Evolutionary conservation across 2,113 vertebrate genomes (phyloP), one percentile per base, ranked within the genome.

Genomic region (Actenoides hombroni): DNA sequence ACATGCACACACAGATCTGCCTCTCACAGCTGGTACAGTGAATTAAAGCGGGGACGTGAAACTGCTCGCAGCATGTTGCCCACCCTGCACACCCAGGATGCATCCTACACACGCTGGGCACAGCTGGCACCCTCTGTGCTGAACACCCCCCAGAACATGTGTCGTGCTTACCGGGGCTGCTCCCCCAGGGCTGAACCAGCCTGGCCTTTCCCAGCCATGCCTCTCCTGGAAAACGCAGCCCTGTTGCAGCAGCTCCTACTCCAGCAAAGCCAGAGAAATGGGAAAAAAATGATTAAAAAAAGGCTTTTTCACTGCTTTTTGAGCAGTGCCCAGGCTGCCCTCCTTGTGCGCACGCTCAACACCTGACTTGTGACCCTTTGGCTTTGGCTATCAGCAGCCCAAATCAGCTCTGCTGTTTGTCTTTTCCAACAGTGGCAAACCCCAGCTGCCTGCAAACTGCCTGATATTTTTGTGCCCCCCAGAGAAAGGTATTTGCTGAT

Each of bases 151-250:
- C 16, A 0, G 17, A 31, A 10, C 0, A 0, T 0, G 0, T 4
- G n/a, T 6, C 4, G 2, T 20, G 89, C 98, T 99, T 95, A 99
- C 99, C 19, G 98, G 98, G 60, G 98, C 99, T 2, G 98, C 46
- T 9, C 98, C 98, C 3, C 90, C 29, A 4, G 94, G 98, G 83
- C 86, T 98, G 95, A 99, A 99, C 99, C 99, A 99, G 65, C 99
- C 99, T 0, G 99, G 99, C 85, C 99, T 98, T 96, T 99, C 99
- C 99, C 99, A 99, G 76, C 99, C 99, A 0, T 99, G 99, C 11
- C 99, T 97, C 97, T 99, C 99, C 98, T 99, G 99, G 97, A 99
- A 99, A 53, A 99, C 96, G 5, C 99, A 99, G 95, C 99, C 99
- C 95, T 97, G 98, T 1, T 51, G 95, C 9, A 98, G 98, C 64